Evolutionary conservation across 2,113 vertebrate species (phyloP).

Genomic region (Lutjanus erythropterus): DNA sequence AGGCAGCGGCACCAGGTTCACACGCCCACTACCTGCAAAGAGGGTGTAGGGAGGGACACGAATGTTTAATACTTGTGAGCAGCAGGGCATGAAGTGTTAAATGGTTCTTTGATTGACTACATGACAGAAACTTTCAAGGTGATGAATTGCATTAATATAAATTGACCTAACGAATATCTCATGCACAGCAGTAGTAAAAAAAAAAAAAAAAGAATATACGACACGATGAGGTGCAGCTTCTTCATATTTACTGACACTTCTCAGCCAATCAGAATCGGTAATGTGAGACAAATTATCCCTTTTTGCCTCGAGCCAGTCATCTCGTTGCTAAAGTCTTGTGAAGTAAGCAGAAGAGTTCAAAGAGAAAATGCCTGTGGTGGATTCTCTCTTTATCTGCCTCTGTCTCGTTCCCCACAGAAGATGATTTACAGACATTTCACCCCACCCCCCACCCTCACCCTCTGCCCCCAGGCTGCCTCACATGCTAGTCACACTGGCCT

Average conservation of each 20-base stretch:
- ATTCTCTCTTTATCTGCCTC: conserved; percentile 57
- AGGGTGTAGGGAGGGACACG: not conserved
- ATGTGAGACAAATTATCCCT: conserved; percentile 41
- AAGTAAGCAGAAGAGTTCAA: conserved; percentile 68
- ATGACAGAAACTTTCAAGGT: not conserved
- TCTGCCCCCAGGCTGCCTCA: conserved; percentile 50
- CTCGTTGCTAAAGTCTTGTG: conserved; percentile 35
- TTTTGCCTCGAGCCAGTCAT: conserved; percentile 16
- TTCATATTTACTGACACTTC: not conserved
- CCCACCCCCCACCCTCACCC: not conserved
- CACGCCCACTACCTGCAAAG: conserved; percentile 89
- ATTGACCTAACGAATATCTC: not conserved
- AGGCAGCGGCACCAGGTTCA: conserved; percentile 94
- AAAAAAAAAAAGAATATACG: not conserved
- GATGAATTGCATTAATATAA: not conserved
- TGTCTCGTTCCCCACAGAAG: conserved; percentile 46
- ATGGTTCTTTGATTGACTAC: not conserved
- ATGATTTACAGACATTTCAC: conserved; percentile 65
- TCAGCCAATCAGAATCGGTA: conserved; percentile 9
- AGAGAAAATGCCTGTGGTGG: conserved; percentile 68
- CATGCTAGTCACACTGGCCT: conserved; percentile 53
- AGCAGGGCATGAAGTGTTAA: not conserved
- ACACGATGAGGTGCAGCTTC: not conserved
- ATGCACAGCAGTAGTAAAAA: not conserved
- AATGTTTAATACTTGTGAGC: not conserved